phyloP scores from a whole-genome alignment of 1,140 invertebrate genomes.

The Pomacea maculata region DNA sequence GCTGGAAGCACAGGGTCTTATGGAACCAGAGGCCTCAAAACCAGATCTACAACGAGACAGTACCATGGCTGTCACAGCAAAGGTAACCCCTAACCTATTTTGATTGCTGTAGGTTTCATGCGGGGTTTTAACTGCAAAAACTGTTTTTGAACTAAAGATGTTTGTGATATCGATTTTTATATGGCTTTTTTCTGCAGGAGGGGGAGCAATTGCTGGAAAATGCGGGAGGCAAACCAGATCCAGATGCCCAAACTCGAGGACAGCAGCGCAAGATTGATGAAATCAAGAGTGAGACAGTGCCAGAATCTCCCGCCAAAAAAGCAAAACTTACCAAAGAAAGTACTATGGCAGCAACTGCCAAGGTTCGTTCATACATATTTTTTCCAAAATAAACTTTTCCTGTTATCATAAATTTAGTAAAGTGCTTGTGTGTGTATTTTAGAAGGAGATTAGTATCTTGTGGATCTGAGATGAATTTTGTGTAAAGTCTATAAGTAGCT shows the following conservation, averaged over 20 bases:
- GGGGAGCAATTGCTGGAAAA: conserved; percentile 45
- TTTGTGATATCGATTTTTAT: not conserved
- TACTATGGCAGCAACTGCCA: conserved; percentile 54
- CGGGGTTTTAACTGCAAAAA: conserved; percentile 2
- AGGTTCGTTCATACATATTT: conserved; percentile 31
- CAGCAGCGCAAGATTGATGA: conserved; percentile 57
- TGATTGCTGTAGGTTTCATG: not conserved
- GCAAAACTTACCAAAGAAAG: conserved; percentile 40
- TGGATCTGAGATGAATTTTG: not conserved
- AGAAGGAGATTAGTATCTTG: too few species aligned
- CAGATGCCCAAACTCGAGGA: conserved; percentile 54
- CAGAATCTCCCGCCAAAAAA: conserved; percentile 48
- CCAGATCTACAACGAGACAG: conserved; percentile 37
- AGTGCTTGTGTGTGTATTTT: not conserved
- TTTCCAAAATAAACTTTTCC: not conserved
- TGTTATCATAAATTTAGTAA: not conserved
- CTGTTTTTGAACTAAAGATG: not conserved
- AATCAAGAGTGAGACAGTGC: conserved; percentile 41
- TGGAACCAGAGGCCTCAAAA: conserved; percentile 37
- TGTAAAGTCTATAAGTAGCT: not conserved
- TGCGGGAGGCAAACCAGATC: conserved; percentile 43
- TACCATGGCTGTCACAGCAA: conserved; percentile 54
- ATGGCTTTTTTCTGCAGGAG: conserved; percentile 39
- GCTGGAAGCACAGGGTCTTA: conserved; percentile 48
- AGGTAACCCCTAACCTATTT: conserved; percentile 33